Conservation (phyloP, 1,140 invertebrate species). For the Ceratina japonica region DNA sequence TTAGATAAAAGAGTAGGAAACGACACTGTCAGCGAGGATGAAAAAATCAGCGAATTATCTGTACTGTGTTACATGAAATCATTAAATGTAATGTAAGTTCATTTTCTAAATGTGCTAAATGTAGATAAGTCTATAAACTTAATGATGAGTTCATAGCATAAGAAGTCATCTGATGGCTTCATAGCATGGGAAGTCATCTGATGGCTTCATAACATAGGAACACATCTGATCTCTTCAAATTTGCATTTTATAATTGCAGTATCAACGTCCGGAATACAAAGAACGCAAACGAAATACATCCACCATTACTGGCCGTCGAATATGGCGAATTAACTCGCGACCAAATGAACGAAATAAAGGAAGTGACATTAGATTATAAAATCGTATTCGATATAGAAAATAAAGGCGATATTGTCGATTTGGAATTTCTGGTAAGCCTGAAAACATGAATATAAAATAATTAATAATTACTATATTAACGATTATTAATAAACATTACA, state of each 20-base stretch:
- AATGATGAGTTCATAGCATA: too few relatives aligned
- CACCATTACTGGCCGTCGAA: conserved; percentile 80
- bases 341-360: conserved; percentile 75
- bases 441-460: neutral
- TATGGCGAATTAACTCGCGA: conserved; percentile 80
- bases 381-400: conserved; percentile 81
- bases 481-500: conserved; percentile 63
- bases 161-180: too few relatives aligned
- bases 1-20: conserved; percentile 63
- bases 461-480: neutral
- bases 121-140: too few relatives aligned
- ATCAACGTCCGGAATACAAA: conserved; percentile 78
- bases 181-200: too few relatives aligned
- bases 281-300: conserved; percentile 81
- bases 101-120: neutral
- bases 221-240: too few relatives aligned
- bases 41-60: conserved; percentile 51
- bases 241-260: conserved; percentile 65
- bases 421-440: conserved; percentile 78
- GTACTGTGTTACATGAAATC: conserved; percentile 76
- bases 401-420: conserved; percentile 65
- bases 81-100: conserved; percentile 73
- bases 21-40: conserved; percentile 54
- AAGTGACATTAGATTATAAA: conserved; percentile 80
- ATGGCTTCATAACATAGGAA: too few relatives aligned